A percentile compares a stretch with the other conserved stretches of the same genome.
These are phyloP conservation scores for Triplophysa dalaica DNA, from an alignment of 2,113 vertebrate genomes.

Conservation along the genomic window DNA sequence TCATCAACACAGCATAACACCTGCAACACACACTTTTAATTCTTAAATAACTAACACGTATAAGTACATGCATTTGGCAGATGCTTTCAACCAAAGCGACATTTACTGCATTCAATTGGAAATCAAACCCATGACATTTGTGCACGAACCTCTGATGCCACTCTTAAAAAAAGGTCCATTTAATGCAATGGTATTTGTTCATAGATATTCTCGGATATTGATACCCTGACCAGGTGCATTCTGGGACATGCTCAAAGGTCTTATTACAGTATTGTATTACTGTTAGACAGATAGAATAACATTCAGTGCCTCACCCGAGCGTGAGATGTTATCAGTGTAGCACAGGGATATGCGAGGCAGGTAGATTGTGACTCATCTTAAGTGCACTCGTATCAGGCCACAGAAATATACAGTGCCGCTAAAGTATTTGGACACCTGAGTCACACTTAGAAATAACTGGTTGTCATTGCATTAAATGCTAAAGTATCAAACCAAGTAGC, in stretches of 20 bases:
- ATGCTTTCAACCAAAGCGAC: too few relatives aligned
- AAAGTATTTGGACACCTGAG: not conserved
- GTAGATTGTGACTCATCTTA: not conserved
- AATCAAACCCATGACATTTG: too few relatives aligned
- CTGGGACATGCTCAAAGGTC: slow-evolving; percentile 10
- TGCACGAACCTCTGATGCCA: too few relatives aligned
- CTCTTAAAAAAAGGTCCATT: too few relatives aligned
- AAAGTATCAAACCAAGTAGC: not conserved
- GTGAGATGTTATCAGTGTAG: not conserved
- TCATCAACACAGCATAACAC: slow-evolving; percentile 58
- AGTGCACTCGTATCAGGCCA: not conserved
- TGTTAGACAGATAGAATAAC: slow-evolving; percentile 5
- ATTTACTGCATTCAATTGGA: not conserved
- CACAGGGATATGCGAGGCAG: not conserved
- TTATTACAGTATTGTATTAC: slow-evolving; percentile 12
- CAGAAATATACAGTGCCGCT: not conserved
- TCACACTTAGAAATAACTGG: not conserved
- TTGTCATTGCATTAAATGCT: not conserved
- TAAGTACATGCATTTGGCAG: too few relatives aligned
- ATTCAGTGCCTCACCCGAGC: not conserved
- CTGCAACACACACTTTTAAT: slow-evolving; percentile 14
- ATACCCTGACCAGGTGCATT: not conserved
- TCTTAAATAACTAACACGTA: too few relatives aligned
- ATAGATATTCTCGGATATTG: not conserved
- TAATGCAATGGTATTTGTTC: not conserved